These are phyloP conservation scores for Clarias batrachus DNA, from an alignment of 2,113 vertebrate genomes.

Conservation along the genomic window DNA sequence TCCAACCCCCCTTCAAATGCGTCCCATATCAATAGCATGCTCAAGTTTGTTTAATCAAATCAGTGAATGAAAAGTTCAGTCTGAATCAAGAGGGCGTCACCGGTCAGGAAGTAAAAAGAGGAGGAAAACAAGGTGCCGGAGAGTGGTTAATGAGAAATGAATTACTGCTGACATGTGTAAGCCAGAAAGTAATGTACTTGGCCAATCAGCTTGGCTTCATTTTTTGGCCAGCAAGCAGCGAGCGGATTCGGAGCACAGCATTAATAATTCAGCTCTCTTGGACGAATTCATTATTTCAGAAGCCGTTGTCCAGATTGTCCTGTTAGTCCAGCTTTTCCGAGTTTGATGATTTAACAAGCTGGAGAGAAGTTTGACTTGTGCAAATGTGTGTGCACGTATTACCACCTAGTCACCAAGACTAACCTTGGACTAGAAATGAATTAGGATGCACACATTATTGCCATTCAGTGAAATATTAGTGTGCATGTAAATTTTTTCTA, in stretches of 20 bases:
- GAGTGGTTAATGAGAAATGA: neutral
- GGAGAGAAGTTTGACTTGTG: neutral
- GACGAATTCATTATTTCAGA: neutral
- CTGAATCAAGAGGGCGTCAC: neutral
- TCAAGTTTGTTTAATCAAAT: neutral
- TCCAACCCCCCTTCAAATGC: neutral
- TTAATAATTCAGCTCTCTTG: neutral
- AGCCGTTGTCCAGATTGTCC: neutral
- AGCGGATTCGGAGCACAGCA: neutral
- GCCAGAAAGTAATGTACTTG: constrained; percentile 1
- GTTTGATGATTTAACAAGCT: neutral
- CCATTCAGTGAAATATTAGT: neutral
- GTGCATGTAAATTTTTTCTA: neutral
- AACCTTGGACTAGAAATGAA: neutral
- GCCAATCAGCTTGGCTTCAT: neutral
- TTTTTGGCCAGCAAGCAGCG: neutral
- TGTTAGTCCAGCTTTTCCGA: neutral
- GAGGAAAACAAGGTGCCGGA: neutral
- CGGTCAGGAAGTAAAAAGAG: neutral
- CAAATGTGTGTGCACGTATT: neutral
- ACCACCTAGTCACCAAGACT: neutral
- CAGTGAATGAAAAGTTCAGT: neutral
- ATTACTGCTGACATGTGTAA: neutral
- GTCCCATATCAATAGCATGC: too few relatives aligned
- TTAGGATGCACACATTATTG: neutral